Evolutionary conservation across 2,113 vertebrate genomes (phyloP).

Genomic region (Urocolius indicus): DNA sequence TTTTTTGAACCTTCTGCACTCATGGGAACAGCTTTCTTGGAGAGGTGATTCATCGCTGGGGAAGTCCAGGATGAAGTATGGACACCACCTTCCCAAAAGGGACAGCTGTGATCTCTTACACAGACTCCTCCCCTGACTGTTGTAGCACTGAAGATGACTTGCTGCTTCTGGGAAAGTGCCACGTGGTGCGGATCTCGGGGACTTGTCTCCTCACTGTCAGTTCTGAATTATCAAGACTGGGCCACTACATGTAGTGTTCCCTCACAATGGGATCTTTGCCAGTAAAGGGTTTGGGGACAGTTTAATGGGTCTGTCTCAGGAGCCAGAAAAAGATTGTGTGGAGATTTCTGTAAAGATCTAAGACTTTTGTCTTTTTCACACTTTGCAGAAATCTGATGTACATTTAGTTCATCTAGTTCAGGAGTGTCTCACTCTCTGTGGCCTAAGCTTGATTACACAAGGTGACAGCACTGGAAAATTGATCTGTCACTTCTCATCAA

Average conservation of each 20-base stretch:
- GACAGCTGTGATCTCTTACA: not conserved
- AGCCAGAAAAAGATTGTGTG: not conserved
- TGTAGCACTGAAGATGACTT: not conserved
- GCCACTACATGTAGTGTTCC: too few relatives aligned
- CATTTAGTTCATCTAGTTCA: not conserved
- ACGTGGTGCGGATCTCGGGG: not conserved
- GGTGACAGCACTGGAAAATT: not conserved
- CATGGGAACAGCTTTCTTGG: not conserved
- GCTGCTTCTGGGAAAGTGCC: not conserved
- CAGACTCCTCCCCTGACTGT: not conserved
- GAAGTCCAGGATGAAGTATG: not conserved
- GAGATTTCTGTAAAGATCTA: not conserved
- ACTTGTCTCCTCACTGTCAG: not conserved
- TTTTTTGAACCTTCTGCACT: slow-evolving; percentile 2
- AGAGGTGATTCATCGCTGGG: slow-evolving; percentile 11
- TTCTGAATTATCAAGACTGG: not conserved
- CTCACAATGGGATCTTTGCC: not conserved
- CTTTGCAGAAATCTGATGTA: not conserved
- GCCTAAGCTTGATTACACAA: not conserved
- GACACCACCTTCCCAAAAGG: not conserved
- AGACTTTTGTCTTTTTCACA: not conserved
- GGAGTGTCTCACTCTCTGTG: not conserved
- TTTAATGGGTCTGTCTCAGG: not conserved
- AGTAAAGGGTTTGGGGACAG: not conserved
- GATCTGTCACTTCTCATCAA: not conserved